A percentile compares a stretch with the other conserved stretches of the same genome.
These are phyloP conservation scores for Conus canariensis DNA, from an alignment of 2,888 invertebrate genomes.

Conservation along the genomic window DNA sequence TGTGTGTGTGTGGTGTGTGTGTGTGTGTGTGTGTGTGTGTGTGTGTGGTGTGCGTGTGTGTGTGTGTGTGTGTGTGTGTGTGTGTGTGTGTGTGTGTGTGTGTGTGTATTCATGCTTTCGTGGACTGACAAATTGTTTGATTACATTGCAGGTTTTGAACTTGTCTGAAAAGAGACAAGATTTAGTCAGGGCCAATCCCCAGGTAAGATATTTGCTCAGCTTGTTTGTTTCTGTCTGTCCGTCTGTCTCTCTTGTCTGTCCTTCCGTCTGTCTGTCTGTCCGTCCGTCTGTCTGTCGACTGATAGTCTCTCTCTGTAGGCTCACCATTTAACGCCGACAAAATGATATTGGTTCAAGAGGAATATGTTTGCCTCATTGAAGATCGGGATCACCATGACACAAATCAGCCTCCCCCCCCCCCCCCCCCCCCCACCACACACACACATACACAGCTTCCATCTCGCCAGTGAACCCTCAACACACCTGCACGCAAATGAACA, in stretches of 20 bases:
- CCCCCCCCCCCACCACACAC: no score
- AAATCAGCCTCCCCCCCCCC: no score
- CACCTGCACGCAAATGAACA: no score
- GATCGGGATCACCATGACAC: no score
- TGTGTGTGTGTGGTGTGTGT: background rate
- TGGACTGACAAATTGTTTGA: background rate
- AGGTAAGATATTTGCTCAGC: constrained; percentile 60
- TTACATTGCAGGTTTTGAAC: constrained; percentile 88
- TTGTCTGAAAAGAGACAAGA: constrained; percentile 86
- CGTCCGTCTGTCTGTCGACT: background rate
- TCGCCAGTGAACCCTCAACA: no score
- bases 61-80: background rate
- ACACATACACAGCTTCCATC: no score
- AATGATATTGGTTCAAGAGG: no score
- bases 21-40: background rate
- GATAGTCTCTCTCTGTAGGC: no score
- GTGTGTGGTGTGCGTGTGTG: background rate
- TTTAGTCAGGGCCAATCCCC: constrained; percentile 84
- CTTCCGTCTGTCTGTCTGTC: background rate
- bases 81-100: background rate
- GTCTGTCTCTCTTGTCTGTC: constrained; percentile 7
- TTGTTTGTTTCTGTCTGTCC: background rate
- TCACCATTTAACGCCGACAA: no score
- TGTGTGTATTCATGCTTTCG: no score
- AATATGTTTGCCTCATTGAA: no score